Conservation (phyloP, 2,888 invertebrate genomes). For the Agrotis puta region DNA sequence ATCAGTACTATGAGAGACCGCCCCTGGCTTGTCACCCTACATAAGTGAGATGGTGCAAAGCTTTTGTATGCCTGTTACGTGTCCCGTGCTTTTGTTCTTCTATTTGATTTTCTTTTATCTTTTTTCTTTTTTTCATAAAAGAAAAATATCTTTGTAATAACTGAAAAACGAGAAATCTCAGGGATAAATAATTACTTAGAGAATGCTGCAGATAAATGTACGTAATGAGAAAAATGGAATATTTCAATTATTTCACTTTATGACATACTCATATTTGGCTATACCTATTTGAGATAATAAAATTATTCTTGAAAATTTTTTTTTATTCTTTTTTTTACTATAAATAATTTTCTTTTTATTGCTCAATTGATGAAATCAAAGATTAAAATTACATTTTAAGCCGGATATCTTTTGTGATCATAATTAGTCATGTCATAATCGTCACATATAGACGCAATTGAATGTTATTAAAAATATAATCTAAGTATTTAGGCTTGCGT, state of each 20-base stretch:
- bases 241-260: constrained; percentile 16
- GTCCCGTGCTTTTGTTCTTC: constrained; percentile 66
- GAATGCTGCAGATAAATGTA: constrained; percentile 30
- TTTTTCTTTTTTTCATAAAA: constrained; percentile 53
- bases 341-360: not conserved
- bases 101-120: constrained; percentile 65
- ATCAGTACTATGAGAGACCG: no score
- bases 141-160: constrained; percentile 59
- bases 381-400: constrained; percentile 32
- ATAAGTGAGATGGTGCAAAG: constrained; percentile 66
- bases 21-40: constrained; percentile 65
- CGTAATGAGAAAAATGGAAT: constrained; percentile 23
- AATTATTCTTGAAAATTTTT: no score
- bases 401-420: constrained; percentile 2
- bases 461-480: constrained; percentile 11
- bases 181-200: constrained; percentile 53
- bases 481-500: not conserved
- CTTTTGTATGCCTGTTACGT: constrained; percentile 69
- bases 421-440: constrained; percentile 16
- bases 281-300: not conserved
- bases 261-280: constrained; percentile 14
- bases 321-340: no score
- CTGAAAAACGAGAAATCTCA: constrained; percentile 48
- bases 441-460: not conserved
- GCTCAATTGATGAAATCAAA: constrained; percentile 3